Conservation (phyloP, 2,797 vertebrate genomes). For the Borostomias antarcticus region DNA sequence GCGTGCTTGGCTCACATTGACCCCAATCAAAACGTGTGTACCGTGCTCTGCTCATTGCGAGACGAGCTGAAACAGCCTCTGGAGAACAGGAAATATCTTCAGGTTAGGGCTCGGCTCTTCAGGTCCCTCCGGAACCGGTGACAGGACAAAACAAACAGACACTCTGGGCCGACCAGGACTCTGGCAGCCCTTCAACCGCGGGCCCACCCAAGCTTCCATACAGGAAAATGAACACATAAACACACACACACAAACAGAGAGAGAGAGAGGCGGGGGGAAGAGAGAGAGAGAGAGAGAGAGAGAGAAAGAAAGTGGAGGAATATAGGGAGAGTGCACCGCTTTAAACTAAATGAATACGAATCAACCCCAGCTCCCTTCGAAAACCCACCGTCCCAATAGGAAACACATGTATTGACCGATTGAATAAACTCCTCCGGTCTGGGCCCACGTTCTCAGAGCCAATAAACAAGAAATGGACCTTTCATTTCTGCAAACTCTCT, state of each 20-base stretch:
- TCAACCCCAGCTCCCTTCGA: no score
- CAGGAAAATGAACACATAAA: neutral
- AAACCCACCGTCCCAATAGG: slow-evolving; percentile 2
- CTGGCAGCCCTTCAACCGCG: slow-evolving; percentile 65
- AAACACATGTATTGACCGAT: slow-evolving; percentile 27
- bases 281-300: slow-evolving; percentile 7
- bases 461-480: slow-evolving; percentile 21
- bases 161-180: slow-evolving; percentile 64
- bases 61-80: slow-evolving; percentile 34
- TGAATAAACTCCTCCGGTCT: neutral
- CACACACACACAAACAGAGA: slow-evolving; percentile 28
- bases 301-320: neutral
- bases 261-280: slow-evolving; percentile 6
- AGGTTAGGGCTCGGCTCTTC: no score
- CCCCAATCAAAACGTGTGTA: neutral
- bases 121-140: slow-evolving; percentile 59
- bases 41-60: neutral
- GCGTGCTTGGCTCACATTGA: neutral
- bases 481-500: slow-evolving; percentile 7
- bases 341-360: neutral
- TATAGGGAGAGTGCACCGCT: no score
- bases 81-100: slow-evolving; percentile 17
- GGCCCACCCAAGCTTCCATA: slow-evolving; percentile 66
- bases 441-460: neutral
- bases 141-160: slow-evolving; percentile 71